A percentile compares a stretch with the other conserved stretches of the same genome.
These are phyloP conservation scores for Xyliphius kryptos DNA, from an alignment of 2,113 vertebrate genomes.

Conservation along the genomic window DNA sequence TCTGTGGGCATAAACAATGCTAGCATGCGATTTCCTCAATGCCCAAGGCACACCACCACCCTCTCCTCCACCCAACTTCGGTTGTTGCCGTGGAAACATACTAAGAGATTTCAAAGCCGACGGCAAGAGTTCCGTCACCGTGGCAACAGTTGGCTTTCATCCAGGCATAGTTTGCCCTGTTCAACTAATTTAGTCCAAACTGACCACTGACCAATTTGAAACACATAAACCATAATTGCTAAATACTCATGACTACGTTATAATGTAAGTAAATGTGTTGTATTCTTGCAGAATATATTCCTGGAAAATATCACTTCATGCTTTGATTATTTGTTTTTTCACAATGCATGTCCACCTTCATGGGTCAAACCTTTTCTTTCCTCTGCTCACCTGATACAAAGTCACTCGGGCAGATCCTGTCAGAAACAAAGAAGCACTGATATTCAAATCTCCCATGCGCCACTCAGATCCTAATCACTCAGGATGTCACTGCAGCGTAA, in stretches of 20 bases:
- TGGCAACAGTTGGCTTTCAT: slow-evolving; percentile 49
- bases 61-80: slow-evolving; percentile 40
- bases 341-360: no score
- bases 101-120: slow-evolving; percentile 48
- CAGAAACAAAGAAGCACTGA: slow-evolving; percentile 12
- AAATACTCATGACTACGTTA: no score
- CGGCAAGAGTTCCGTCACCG: slow-evolving; percentile 46
- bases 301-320: no score
- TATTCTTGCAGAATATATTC: no score
- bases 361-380: no score
- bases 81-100: slow-evolving; percentile 52
- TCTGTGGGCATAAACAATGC: slow-evolving; percentile 40
- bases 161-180: slow-evolving; percentile 33
- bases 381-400: no score
- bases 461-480: slow-evolving; percentile 34
- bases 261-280: no score
- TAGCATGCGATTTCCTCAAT: slow-evolving; percentile 22
- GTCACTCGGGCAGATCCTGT: no score
- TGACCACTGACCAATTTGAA: slow-evolving; percentile 31
- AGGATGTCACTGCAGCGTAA: no score
- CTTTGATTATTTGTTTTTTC: no score
- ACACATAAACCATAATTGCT: no score
- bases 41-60: slow-evolving; percentile 36
- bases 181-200: slow-evolving; percentile 30
- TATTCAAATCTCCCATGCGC: slow-evolving; percentile 32